Evolutionary conservation across 2,888 invertebrate species (phyloP).

Genomic region (Drosophila falleni): DNA sequence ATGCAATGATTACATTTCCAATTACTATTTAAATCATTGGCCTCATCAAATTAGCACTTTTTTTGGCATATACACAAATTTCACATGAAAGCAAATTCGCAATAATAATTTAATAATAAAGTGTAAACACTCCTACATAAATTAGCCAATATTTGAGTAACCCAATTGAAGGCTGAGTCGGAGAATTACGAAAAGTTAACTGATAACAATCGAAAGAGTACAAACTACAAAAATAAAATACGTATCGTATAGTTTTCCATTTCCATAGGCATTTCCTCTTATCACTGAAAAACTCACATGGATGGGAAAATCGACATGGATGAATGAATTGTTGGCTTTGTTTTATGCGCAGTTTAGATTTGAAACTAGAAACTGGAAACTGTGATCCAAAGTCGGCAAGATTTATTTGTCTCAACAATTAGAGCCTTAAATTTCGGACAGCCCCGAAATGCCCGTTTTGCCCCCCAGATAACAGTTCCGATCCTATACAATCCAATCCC

Average conservation of each 20-base stretch:
- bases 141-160: slow-evolving; percentile 58
- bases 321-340: slow-evolving; percentile 33
- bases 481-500: background rate
- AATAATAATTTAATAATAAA: slow-evolving; percentile 2
- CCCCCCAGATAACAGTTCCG: background rate
- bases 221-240: slow-evolving; percentile 1
- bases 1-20: slow-evolving; percentile 30
- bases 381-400: background rate
- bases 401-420: slow-evolving; percentile 57
- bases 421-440: slow-evolving; percentile 57
- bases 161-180: slow-evolving; percentile 49
- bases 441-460: slow-evolving; percentile 1
- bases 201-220: slow-evolving; percentile 2
- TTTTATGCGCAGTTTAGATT: slow-evolving; percentile 5
- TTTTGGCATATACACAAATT: slow-evolving; percentile 8
- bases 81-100: slow-evolving; percentile 23
- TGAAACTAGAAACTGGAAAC: background rate
- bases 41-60: slow-evolving; percentile 43
- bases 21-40: slow-evolving; percentile 24
- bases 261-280: slow-evolving; percentile 25
- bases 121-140: slow-evolving; percentile 24
- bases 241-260: slow-evolving; percentile 1
- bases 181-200: background rate
- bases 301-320: slow-evolving; percentile 48
- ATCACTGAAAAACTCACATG: slow-evolving; percentile 5